A percentile compares a stretch with the other conserved stretches of the same genome.
phyloP scores from a whole-genome alignment of 2,888 invertebrate species.

The Coecobrya sp. region DNA sequence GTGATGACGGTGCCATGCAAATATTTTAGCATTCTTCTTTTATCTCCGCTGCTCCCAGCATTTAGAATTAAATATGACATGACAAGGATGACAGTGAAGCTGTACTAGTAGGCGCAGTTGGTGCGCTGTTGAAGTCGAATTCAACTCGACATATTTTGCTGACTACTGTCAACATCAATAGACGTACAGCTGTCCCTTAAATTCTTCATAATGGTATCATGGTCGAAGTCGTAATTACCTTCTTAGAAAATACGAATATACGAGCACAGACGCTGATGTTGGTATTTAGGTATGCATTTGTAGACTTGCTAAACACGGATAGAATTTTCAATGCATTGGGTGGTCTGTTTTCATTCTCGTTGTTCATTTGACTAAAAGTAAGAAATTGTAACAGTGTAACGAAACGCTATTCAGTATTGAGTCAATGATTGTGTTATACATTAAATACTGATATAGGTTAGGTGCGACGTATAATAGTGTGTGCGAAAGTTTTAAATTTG shows the following conservation, averaged over 20 bases:
- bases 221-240: constrained; percentile 34
- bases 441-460: too few species aligned
- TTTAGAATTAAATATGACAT: constrained; percentile 39
- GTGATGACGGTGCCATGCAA: constrained; percentile 27
- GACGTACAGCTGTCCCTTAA: constrained; percentile 35
- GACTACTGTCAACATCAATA: constrained; percentile 41
- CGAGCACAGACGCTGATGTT: background rate
- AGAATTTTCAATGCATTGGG: constrained; percentile 31
- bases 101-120: too few species aligned
- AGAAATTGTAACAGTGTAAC: background rate
- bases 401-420: background rate
- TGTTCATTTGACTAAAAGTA: background rate
- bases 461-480: too few species aligned
- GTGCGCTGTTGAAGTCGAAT: background rate
- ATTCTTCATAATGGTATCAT: constrained; percentile 25
- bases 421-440: too few species aligned
- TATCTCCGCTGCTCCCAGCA: background rate
- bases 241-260: constrained; percentile 15
- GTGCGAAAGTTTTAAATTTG: too few species aligned
- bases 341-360: constrained; percentile 20
- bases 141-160: constrained; percentile 33
- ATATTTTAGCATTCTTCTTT: constrained; percentile 26
- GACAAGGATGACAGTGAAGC: background rate
- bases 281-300: background rate
- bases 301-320: background rate